Evolutionary conservation across 2,888 invertebrate species (phyloP), one percentile per base, ranked within the genome.

Genomic region (Macrosiphum euphorbiae): DNA sequence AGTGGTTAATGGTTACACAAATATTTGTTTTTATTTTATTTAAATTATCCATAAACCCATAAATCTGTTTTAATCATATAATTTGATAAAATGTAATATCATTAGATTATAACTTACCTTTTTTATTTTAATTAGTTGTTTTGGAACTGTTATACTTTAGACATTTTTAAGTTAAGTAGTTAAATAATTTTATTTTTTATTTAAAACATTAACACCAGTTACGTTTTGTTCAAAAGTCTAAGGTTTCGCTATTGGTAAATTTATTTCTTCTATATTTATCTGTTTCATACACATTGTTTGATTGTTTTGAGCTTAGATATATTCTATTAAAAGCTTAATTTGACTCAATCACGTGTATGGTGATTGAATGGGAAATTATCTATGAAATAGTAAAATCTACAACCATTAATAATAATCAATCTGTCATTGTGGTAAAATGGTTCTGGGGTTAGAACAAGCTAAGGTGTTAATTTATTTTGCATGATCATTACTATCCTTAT

Each of bases 171-270:
- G 67, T 87, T 94, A 90, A 94, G 52, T 94, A 94, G 90, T 90
- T 90, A 90, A 93, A 93, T 78, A 88, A 88, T 92, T 92, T 78
- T 78, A 84, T 58, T 93, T 92, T 92, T 93, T 88, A 85, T 90
- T 94, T 94, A 94, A 90, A 94, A 90, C 52, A 94, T 94, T 94
- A 94, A 94, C 90, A 94, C 90, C 85, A 90, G 20, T 94, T 94
- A 85, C 61, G 61, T 94, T 90, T 90, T 94, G 90, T 90, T 94
- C 52, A 94, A 94, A 90, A 93, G 61, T 94, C 94, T 94, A 90
- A 87, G 86, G 94, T 94, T 94, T 94, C 94, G 90, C 94, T 94
- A 94, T 94, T 94, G 90, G 87, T 94, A 94, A 94, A 94, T 94
- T 94, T 94, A 94, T 94, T 94, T 94, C 94, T 94, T 94, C 94